A percentile compares a stretch with the other conserved stretches of the same genome.
These are phyloP conservation scores for Homarus americanus DNA, from an alignment of 1,140 invertebrate species.

Conservation along the genomic window DNA sequence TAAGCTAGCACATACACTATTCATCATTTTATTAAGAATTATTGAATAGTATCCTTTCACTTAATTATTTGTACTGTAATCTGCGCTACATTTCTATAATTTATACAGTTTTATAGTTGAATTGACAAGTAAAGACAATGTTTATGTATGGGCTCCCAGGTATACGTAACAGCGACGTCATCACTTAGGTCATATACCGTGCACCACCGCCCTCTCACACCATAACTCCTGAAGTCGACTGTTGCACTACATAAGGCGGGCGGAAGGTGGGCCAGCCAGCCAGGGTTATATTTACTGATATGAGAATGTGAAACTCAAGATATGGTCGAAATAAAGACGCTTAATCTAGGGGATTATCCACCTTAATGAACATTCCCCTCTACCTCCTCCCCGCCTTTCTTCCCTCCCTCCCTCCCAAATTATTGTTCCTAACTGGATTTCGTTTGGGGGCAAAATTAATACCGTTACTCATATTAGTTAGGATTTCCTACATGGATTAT, in stretches of 20 bases:
- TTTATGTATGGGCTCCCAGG: too few relatives aligned
- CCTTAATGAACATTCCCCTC: slow-evolving; percentile 1
- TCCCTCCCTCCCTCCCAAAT: slow-evolving; percentile 12
- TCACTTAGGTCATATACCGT: neutral
- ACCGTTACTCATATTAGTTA: slow-evolving; percentile 33
- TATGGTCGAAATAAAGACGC: slow-evolving; percentile 43
- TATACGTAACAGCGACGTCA: too few relatives aligned
- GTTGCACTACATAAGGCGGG: slow-evolving; percentile 19
- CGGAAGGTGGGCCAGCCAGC: neutral
- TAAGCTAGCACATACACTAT: too few relatives aligned
- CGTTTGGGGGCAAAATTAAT: slow-evolving; percentile 33
- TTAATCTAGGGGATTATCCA: slow-evolving; percentile 26
- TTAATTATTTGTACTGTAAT: too few relatives aligned
- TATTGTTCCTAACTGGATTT: slow-evolving; percentile 36
- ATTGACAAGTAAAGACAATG: too few relatives aligned
- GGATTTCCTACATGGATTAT: slow-evolving; percentile 24
- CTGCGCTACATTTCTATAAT: too few relatives aligned
- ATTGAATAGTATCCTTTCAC: too few relatives aligned
- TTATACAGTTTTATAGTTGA: too few relatives aligned
- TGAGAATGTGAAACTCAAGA: slow-evolving; percentile 45
- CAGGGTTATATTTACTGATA: slow-evolving; percentile 24
- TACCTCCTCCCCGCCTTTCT: neutral
- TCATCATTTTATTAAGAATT: too few relatives aligned
- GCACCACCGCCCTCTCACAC: neutral
- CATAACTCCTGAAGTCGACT: slow-evolving; percentile 13